Evolutionary conservation across 2,797 vertebrate genomes (phyloP), one percentile per base, ranked within the genome.

Genomic region (Eulemur coronatus): DNA sequence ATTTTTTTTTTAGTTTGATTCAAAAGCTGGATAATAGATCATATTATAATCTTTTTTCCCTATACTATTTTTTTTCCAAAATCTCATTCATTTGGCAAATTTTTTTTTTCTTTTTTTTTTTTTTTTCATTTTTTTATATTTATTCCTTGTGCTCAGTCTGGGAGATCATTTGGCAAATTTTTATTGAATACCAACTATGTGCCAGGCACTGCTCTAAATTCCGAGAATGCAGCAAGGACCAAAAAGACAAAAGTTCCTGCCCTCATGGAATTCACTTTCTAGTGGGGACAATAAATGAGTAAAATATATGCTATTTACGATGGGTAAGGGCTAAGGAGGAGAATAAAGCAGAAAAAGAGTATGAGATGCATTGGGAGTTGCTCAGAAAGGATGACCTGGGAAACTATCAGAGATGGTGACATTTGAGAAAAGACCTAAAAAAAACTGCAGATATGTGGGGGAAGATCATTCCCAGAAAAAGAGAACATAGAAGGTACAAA

Each of bases 91-190:
- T 85, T 89, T 81, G 91, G 63, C 20, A 65, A 35, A 75, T 94
- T 93, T 92, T 81, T 91, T n/a, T n/a, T n/a, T n/a, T n/a, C n/a
- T n/a, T n/a, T n/a, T n/a, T n/a, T n/a, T n/a, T n/a, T n/a, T n/a
- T n/a, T n/a, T n/a, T n/a, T n/a, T n/a, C n/a, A n/a, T n/a, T n/a
- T n/a, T n/a, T n/a, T n/a, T n/a, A n/a, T n/a, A n/a, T n/a, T n/a
- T n/a, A n/a, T n/a, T n/a, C n/a, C n/a, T n/a, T n/a, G n/a, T n/a
- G n/a, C n/a, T n/a, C n/a, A n/a, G n/a, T n/a, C n/a, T n/a, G n/a
- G n/a, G n/a, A n/a, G n/a, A n/a, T 94, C 38, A 88, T 85, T 89
- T 81, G 91, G 63, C 20, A 65, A 35, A 75, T 94, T 93, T 92
- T 81, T 91, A 48, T 28, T 81, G 26, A 48, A 9, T 57, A 52